These are phyloP conservation scores for Drosophila buzzatii DNA, from an alignment of 2,888 invertebrate species.

Conservation along the genomic window DNA sequence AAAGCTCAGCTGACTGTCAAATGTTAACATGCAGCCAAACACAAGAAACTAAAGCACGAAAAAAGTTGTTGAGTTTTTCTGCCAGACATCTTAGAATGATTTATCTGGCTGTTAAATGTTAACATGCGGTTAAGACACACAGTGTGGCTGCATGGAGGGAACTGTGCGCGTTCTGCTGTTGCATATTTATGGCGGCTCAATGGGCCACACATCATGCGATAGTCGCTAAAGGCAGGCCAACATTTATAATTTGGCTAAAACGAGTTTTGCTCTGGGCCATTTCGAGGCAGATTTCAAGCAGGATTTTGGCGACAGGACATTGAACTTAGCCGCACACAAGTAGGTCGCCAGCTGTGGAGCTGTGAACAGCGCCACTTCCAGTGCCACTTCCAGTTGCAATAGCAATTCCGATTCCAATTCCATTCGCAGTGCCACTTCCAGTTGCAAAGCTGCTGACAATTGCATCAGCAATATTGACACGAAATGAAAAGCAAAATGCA, in stretches of 20 bases:
- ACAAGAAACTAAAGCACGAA: neutral
- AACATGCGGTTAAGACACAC: neutral
- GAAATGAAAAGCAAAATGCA: constrained; percentile 22
- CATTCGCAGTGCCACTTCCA: constrained; percentile 26
- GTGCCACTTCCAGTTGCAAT: neutral
- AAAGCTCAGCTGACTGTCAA: neutral
- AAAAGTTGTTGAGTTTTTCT: neutral
- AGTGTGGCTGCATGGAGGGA: neutral
- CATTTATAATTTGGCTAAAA: constrained; percentile 25
- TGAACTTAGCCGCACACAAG: constrained; percentile 40
- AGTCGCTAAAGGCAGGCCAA: neutral
- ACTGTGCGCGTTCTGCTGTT: neutral
- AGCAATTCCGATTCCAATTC: constrained; percentile 13
- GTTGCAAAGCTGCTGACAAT: constrained; percentile 17
- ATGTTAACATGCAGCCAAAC: constrained; percentile 2
- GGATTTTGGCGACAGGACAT: constrained; percentile 58
- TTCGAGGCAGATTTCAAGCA: constrained; percentile 10
- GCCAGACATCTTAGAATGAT: neutral
- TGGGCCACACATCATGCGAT: constrained; percentile 15
- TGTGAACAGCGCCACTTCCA: neutral
- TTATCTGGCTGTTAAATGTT: constrained; percentile 11
- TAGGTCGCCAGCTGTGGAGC: constrained; percentile 38
- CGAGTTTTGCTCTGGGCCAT: constrained; percentile 25
- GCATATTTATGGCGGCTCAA: constrained; percentile 18
- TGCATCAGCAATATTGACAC: constrained; percentile 35